Conservation (phyloP, 1,140 invertebrate genomes). For the Aphelinus certus region DNA sequence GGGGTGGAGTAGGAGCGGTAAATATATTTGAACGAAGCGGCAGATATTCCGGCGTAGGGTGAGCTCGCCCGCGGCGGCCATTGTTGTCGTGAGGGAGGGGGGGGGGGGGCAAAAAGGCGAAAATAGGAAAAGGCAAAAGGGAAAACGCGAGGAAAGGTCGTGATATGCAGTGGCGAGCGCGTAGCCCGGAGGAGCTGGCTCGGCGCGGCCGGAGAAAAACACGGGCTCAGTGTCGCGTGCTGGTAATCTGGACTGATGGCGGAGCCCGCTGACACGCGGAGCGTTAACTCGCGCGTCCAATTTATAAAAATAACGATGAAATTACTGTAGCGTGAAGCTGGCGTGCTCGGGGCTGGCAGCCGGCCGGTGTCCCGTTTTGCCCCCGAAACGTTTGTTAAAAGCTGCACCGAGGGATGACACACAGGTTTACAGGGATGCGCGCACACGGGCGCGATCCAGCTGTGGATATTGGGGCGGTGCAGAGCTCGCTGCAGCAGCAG, state of each 20-base stretch:
- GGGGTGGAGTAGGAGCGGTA: no score
- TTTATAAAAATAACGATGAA: slow-evolving; percentile 68
- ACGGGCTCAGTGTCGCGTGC: slow-evolving; percentile 13
- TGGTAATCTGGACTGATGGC: slow-evolving; percentile 42
- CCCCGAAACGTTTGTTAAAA: slow-evolving; percentile 34
- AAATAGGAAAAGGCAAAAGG: background rate
- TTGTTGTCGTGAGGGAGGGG: no score
- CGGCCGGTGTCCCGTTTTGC: background rate
- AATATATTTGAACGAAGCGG: no score
- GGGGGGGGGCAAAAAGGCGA: background rate
- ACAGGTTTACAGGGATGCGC: slow-evolving; percentile 29
- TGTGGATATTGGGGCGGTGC: slow-evolving; percentile 20
- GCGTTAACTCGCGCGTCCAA: slow-evolving; percentile 64
- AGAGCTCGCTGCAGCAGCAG: background rate
- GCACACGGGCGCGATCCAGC: background rate
- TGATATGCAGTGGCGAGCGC: background rate
- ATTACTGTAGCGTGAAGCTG: slow-evolving; percentile 64
- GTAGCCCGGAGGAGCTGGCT: background rate
- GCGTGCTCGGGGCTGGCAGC: no score
- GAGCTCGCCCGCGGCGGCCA: no score
- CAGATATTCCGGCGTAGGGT: no score
- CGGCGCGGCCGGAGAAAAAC: slow-evolving; percentile 14
- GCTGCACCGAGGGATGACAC: slow-evolving; percentile 29
- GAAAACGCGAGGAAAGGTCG: background rate
- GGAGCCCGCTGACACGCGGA: slow-evolving; percentile 54